Conservation (phyloP, 2,797 vertebrate species). For the Rhynchonycteris naso region DNA sequence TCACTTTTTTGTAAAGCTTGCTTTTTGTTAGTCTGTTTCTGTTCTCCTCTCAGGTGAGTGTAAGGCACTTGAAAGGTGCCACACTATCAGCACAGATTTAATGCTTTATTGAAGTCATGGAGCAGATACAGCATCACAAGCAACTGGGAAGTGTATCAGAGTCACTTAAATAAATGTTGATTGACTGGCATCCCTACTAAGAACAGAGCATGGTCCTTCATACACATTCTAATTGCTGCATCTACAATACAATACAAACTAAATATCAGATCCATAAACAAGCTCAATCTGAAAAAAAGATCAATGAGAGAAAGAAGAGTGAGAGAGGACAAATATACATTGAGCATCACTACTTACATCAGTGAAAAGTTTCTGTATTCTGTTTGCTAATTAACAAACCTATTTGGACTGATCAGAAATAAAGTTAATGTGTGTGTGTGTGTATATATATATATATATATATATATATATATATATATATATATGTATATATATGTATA, state of each 20-base stretch:
- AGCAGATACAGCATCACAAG: background rate
- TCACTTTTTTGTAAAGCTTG: conserved; percentile 35
- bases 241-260: background rate
- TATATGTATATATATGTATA: no score
- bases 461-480: background rate
- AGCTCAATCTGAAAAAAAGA: background rate
- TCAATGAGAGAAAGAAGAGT: background rate
- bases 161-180: background rate
- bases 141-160: background rate
- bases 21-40: conserved; percentile 43
- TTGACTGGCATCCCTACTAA: background rate
- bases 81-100: conserved; percentile 7
- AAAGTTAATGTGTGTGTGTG: background rate
- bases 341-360: background rate
- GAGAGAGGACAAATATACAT: background rate
- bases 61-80: background rate
- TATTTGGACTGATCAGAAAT: background rate
- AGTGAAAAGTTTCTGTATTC: background rate
- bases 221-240: background rate
- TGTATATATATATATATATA: no score
- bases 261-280: background rate
- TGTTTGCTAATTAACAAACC: background rate
- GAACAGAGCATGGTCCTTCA: background rate
- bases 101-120: background rate
- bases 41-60: conserved; percentile 39